A percentile compares a stretch with the other conserved stretches of the same genome.
phyloP scores from a whole-genome alignment of 2,113 vertebrate genomes.

The Hippocampus zosterae region DNA sequence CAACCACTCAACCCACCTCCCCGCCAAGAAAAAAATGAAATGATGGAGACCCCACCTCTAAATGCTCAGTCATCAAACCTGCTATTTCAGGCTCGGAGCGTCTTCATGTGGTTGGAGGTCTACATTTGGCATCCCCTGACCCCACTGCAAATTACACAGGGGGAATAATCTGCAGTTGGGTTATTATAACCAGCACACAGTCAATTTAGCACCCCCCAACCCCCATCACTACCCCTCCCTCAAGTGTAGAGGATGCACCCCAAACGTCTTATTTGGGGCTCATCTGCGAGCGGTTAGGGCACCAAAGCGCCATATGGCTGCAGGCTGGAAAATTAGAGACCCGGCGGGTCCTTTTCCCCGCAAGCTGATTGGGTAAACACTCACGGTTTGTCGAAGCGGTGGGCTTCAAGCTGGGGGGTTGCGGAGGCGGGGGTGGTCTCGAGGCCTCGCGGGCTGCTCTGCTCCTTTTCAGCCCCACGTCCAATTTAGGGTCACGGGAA shows the following conservation, averaged over 20 bases:
- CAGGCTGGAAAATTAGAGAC: slow-evolving; percentile 65
- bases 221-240: background rate
- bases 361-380: slow-evolving; percentile 22
- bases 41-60: slow-evolving; percentile 60
- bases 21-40: background rate
- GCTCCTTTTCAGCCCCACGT: slow-evolving; percentile 3
- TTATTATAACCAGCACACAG: slow-evolving; percentile 67
- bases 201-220: slow-evolving; percentile 9
- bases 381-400: slow-evolving; percentile 5
- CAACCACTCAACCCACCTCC: slow-evolving; percentile 42
- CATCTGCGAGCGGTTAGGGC: slow-evolving; percentile 69
- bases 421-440: background rate
- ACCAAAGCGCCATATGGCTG: slow-evolving; percentile 66
- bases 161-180: slow-evolving; percentile 69
- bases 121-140: slow-evolving; percentile 69
- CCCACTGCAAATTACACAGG: slow-evolving; percentile 61
- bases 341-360: slow-evolving; percentile 51
- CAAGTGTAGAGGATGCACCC: slow-evolving; percentile 61
- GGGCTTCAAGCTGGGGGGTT: slow-evolving; percentile 2
- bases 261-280: slow-evolving; percentile 67
- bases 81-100: slow-evolving; percentile 58
- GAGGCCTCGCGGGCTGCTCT: background rate
- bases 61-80: slow-evolving; percentile 67
- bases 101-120: slow-evolving; percentile 68
- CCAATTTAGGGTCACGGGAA: slow-evolving; percentile 10